These are phyloP conservation scores for Listrodromus nycthemerus DNA, from an alignment of 2,888 invertebrate genomes.

Conservation along the genomic window DNA sequence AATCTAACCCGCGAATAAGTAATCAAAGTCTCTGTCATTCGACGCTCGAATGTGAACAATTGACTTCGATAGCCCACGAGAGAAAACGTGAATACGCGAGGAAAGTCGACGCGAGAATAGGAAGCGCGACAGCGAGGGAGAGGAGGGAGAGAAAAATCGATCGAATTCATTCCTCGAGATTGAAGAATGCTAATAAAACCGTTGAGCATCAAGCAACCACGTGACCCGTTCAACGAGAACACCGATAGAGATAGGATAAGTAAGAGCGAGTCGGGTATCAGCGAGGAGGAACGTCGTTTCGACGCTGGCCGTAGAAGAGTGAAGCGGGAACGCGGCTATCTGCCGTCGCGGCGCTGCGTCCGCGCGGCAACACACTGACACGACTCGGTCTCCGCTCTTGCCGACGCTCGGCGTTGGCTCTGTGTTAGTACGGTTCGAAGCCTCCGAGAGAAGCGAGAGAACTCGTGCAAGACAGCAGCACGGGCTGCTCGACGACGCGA, in stretches of 20 bases:
- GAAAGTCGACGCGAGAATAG: neutral
- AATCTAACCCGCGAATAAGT: neutral
- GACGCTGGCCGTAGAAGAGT: slow-evolving; percentile 49
- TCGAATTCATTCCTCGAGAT: neutral
- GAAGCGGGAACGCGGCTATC: slow-evolving; percentile 57
- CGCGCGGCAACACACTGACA: slow-evolving; percentile 62
- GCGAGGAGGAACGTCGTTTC: slow-evolving; percentile 37
- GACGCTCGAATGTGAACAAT: slow-evolving; percentile 7
- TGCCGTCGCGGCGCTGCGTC: slow-evolving; percentile 63
- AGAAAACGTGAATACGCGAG: neutral
- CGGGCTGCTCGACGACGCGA: slow-evolving; percentile 22
- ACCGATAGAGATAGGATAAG: slow-evolving; percentile 13
- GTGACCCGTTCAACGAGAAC: slow-evolving; percentile 12
- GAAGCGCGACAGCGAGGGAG: neutral
- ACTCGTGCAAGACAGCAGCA: slow-evolving; percentile 35
- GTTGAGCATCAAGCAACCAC: slow-evolving; percentile 15
- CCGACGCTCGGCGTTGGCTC: neutral
- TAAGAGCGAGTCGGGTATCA: slow-evolving; percentile 26
- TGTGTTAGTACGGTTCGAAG: slow-evolving; percentile 16
- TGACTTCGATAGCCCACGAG: neutral
- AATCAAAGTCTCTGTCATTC: neutral
- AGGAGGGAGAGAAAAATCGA: neutral
- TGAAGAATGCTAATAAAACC: slow-evolving; percentile 63
- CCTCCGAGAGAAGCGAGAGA: slow-evolving; percentile 30
- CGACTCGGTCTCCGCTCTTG: neutral